phyloP scores from a whole-genome alignment of 1,140 invertebrate genomes.

The Drosophila eugracilis region DNA sequence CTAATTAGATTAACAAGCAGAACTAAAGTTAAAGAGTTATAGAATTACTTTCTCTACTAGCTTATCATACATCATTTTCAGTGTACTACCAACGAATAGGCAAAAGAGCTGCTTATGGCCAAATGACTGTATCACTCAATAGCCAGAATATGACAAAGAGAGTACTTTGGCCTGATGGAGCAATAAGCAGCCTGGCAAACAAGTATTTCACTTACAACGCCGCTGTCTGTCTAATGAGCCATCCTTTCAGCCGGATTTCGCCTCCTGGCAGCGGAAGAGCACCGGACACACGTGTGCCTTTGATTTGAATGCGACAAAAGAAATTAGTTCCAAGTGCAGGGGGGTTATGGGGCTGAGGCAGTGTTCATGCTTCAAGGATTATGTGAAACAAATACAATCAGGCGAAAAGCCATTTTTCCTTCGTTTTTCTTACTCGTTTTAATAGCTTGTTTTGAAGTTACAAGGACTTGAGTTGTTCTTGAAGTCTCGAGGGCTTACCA shows the following conservation, averaged over 20 bases:
- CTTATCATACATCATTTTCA: too few relatives aligned
- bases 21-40: too few relatives aligned
- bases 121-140: conserved; percentile 67
- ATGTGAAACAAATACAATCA: conserved; percentile 30
- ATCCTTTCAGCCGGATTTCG: conserved; percentile 24
- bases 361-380: conserved; percentile 14
- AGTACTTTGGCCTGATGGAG: conserved; percentile 67
- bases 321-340: conserved; percentile 24
- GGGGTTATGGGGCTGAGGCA: too few relatives aligned
- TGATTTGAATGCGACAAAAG: conserved; percentile 56
- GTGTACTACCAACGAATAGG: background rate
- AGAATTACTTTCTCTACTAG: too few relatives aligned
- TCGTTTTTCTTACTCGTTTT: background rate
- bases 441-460: conserved; percentile 14
- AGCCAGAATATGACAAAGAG: conserved; percentile 49
- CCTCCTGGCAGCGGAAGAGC: conserved; percentile 63
- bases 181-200: conserved; percentile 54
- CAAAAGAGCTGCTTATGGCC: conserved; percentile 11
- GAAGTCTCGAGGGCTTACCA: conserved; percentile 2
- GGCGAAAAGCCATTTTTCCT: background rate
- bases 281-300: conserved; percentile 65
- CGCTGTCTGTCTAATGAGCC: conserved; percentile 62
- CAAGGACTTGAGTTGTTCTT: background rate
- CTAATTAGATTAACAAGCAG: too few relatives aligned
- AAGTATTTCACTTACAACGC: conserved; percentile 38